These are phyloP conservation scores for Cydia fagiglandana DNA, from an alignment of 1,140 invertebrate genomes.

Conservation along the genomic window DNA sequence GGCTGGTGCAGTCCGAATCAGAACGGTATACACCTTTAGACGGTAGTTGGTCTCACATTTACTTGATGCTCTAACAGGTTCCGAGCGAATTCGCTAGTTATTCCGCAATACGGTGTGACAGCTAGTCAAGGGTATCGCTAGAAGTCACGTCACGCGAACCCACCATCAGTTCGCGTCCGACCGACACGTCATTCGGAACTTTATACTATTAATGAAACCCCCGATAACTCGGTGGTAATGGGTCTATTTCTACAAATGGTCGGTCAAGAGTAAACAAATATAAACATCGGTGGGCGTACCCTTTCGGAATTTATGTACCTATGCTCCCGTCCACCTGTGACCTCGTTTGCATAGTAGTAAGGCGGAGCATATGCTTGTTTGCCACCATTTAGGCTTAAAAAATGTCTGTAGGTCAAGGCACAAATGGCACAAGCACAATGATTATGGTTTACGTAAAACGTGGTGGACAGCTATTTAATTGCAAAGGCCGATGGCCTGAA, in stretches of 20 bases:
- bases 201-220: slow-evolving; percentile 9
- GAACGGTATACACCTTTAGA: too few relatives aligned
- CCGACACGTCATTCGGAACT: background rate
- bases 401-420: too few relatives aligned
- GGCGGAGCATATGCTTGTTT: too few relatives aligned
- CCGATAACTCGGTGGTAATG: background rate
- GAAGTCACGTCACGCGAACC: slow-evolving; percentile 5
- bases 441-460: too few relatives aligned
- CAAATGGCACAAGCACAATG: too few relatives aligned
- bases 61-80: too few relatives aligned
- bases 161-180: slow-evolving; percentile 3
- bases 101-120: background rate
- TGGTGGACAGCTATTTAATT: too few relatives aligned
- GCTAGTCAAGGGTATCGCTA: background rate
- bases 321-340: background rate
- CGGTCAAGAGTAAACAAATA: slow-evolving; percentile 13
- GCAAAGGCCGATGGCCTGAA: too few relatives aligned
- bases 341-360: background rate
- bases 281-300: background rate
- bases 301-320: background rate
- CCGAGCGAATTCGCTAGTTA: too few relatives aligned
- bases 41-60: too few relatives aligned
- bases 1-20: too few relatives aligned
- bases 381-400: too few relatives aligned
- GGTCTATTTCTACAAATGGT: background rate